Base-by-base conservation (phyloP, 2,113 vertebrate genomes). In the Macrotis lagotis region DNA sequence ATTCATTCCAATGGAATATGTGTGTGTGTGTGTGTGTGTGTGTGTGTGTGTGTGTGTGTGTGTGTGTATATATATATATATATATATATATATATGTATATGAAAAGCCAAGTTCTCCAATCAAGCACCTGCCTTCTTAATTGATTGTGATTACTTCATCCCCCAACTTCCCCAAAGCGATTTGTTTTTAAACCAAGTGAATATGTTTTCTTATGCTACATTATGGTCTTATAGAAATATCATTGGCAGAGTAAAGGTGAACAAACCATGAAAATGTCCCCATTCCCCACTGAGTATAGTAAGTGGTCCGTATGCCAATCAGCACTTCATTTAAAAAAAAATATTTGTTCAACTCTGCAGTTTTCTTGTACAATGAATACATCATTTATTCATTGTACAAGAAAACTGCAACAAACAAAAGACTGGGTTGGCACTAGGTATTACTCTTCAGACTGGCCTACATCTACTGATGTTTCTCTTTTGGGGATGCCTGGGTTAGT, bases 111-210 rank as follows among this genome's bases (percentile, higher is more conserved):
- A 28, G 14, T 94, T 96, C 12, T 92, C 50, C 59, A 91, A 83
- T 83, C n/a, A 44, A 97, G 95, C 89, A 90, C 50, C 52, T 92
- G 51, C 95, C 93, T 94, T 91, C 96, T 92, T 96, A 98, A 98
- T 90, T 94, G 88, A 91, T 96, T 94, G 11, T 91, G 92, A 93
- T 96, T 96, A 93, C 44, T 50, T 95, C 74, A 90, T 91, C 96
- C 8, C 48, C 0, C 25, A 4, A 44, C 51, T 28, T 11, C 89
- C 74, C 90, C 55, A 93, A 93, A 96, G 55, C 14, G 0, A 49
- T 94, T 97, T 94, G 91, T 94, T 97, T 98, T 97, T 96, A 96
- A 95, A 95, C 88, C 48, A n/a, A n/a, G 94, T 10, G 93, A 92
- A 88, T 53, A 5, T 49, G 91, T 96, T 98, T 97, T 97, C 48